These are phyloP conservation scores for Cosmopolites sordidus DNA, from an alignment of 2,888 invertebrate genomes.

Conservation along the genomic window DNA sequence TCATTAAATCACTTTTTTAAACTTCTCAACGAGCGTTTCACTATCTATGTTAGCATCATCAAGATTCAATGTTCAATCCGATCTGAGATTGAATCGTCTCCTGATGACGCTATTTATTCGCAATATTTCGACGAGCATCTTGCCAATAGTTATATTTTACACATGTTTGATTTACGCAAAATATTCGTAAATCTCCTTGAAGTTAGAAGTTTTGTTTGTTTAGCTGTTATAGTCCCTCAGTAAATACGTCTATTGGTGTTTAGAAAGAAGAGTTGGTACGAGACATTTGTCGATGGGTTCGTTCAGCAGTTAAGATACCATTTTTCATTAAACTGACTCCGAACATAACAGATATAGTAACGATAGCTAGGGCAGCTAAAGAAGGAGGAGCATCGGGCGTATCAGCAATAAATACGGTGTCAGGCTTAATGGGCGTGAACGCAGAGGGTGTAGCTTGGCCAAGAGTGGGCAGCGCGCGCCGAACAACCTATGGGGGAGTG, in stretches of 20 bases:
- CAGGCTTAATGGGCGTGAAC: slow-evolving; percentile 85
- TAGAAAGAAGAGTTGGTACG: slow-evolving; percentile 83
- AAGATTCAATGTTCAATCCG: no score
- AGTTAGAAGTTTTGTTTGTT: no score
- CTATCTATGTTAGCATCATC: no score
- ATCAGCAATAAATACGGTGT: slow-evolving; percentile 96
- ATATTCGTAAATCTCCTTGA: no score
- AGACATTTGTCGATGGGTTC: slow-evolving; percentile 89
- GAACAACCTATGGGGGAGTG: slow-evolving; percentile 92
- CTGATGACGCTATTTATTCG: no score
- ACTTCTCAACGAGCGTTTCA: no score
- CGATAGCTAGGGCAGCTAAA: slow-evolving; percentile 85
- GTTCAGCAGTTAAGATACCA: slow-evolving; percentile 80
- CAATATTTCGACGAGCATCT: no score
- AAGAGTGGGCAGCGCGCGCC: slow-evolving; percentile 71
- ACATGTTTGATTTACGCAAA: no score
- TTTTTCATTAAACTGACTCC: slow-evolving; percentile 97
- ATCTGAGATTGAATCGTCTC: no score
- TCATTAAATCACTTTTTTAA: no score
- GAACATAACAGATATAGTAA: slow-evolving; percentile 90
- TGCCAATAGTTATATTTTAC: no score
- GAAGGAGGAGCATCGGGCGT: slow-evolving; percentile 92
- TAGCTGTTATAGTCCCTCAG: no score
- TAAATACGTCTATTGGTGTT: slow-evolving; percentile 9
- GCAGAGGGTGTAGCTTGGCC: slow-evolving; percentile 89